Base-by-base conservation (phyloP, 2,888 invertebrate species). In the Synergus japonicus region DNA sequence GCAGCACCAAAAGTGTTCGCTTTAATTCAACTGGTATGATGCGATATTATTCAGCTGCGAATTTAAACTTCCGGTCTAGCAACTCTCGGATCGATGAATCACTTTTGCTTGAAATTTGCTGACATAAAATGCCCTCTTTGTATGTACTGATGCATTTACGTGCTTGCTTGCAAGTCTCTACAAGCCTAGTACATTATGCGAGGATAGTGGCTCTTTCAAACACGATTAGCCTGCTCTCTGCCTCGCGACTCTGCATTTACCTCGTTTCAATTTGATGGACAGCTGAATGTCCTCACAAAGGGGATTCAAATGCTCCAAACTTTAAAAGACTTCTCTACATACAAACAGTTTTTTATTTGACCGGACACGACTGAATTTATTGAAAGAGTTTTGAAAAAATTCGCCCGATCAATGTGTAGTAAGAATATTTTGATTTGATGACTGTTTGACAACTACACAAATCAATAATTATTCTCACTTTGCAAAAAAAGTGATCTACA, bases 91-190 rank as follows among this genome's bases (percentile, higher is more conserved):
- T 60, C 60, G 22, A 60, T 60, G 60, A 60, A 60, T 60, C 60
- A 60, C 60, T 22, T 60, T 60, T 60, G 60, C 60, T 22, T 60
- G 60, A 22, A 10, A 60, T 18, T 60, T 60, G 60, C 60, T 60
- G 60, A 60, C 60, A 60, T 60, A 10, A 60, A 60, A 60, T 60
- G 60, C 60, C 12, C 60, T 60, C 60, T 58, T 58, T 60, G 60
- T 60, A 60, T n/a, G 22, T 60, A 60, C 18, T 18, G 18, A 58
- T 58, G 18, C 9, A 46, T 46, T 46, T 46, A 46, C 46, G 46
- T 46, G 2, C 12, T 58, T n/a, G 18, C n/a, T 18, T 8, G n/a
- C 18, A 22, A 22, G 22, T 22, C 60, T 22, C 18, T 60, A 60
- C 49, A 12, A 49, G 22, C 22, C 22, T 22, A 60, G 18, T 60